phyloP scores from a whole-genome alignment of 2,888 invertebrate species.

The Lithophane ornitopus region DNA sequence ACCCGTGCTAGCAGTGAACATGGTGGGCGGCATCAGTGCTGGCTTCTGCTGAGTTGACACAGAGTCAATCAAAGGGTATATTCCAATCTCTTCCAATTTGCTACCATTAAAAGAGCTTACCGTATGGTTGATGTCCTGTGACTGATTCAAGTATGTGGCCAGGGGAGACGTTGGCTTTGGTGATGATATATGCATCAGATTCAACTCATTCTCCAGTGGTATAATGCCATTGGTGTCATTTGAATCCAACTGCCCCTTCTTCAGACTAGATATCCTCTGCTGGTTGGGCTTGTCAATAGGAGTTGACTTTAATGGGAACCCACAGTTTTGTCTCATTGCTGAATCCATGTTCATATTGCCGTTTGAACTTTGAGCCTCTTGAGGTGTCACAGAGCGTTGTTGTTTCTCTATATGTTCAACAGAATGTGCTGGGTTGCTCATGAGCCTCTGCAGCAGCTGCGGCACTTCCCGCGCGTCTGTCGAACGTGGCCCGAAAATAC shows the following conservation, averaged over 20 bases:
- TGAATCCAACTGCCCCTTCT: slow-evolving; percentile 78
- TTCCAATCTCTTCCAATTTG: slow-evolving; percentile 80
- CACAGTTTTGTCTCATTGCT: slow-evolving; percentile 80
- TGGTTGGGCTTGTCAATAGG: slow-evolving; percentile 84
- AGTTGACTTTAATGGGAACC: slow-evolving; percentile 84
- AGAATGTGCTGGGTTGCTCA: slow-evolving; percentile 96
- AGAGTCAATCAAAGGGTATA: slow-evolving; percentile 80
- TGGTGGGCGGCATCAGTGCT: slow-evolving; percentile 96
- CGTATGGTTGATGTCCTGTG: slow-evolving; percentile 83
- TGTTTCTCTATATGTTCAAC: slow-evolving; percentile 97
- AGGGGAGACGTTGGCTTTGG: slow-evolving; percentile 90
- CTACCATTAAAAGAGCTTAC: slow-evolving; percentile 82
- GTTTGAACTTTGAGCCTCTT: slow-evolving; percentile 86
- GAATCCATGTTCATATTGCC: slow-evolving; percentile 81
- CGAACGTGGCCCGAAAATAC: slow-evolving; percentile 86
- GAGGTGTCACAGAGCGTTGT: slow-evolving; percentile 94
- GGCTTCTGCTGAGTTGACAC: slow-evolving; percentile 91
- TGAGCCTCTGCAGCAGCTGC: slow-evolving; percentile 93
- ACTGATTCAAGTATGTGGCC: slow-evolving; percentile 89
- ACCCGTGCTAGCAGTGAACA: slow-evolving; percentile 93
- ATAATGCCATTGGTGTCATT: slow-evolving; percentile 83
- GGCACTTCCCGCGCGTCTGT: slow-evolving; percentile 91
- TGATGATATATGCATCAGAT: slow-evolving; percentile 89
- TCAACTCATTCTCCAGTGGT: slow-evolving; percentile 88
- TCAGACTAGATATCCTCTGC: slow-evolving; percentile 82